Conservation (phyloP, 2,888 invertebrate genomes). For the Drosophila anomelani region DNA sequence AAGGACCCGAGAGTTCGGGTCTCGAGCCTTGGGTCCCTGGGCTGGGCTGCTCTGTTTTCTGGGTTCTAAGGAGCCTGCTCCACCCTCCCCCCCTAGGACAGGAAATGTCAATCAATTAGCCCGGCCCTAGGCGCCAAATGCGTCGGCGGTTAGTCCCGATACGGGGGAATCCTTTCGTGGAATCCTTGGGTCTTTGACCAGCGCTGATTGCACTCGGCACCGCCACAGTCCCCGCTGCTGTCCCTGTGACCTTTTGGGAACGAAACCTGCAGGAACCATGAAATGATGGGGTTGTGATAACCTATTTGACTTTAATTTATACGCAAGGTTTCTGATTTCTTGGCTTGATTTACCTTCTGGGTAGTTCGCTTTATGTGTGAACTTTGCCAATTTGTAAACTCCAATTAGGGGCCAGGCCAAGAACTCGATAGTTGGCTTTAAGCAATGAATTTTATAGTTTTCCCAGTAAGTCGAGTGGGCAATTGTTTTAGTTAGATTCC, state of each 20-base stretch:
- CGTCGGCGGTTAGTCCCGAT: slow-evolving; percentile 20
- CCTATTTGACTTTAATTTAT: slow-evolving; percentile 30
- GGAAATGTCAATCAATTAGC: slow-evolving; percentile 81
- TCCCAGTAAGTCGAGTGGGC: too few relatives aligned
- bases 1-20: not conserved
- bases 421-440: not conserved
- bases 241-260: slow-evolving; percentile 9
- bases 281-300: not conserved
- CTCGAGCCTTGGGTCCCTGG: slow-evolving; percentile 8
- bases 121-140: slow-evolving; percentile 40
- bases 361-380: not conserved
- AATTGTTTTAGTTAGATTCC: too few relatives aligned
- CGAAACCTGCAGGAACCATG: not conserved
- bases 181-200: slow-evolving; percentile 37
- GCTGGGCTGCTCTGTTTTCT: slow-evolving; percentile 6
- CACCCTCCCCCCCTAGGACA: slow-evolving; percentile 46
- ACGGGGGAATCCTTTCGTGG: slow-evolving; percentile 4
- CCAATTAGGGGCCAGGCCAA: not conserved
- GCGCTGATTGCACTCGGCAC: slow-evolving; percentile 28
- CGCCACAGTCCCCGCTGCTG: not conserved
- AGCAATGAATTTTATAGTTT: not conserved
- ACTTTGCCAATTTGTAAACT: slow-evolving; percentile 1
- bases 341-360: slow-evolving; percentile 11
- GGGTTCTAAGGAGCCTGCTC: slow-evolving; percentile 22
- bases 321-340: slow-evolving; percentile 10